These are phyloP conservation scores for Thamnaconus septentrionalis DNA, from an alignment of 2,113 vertebrate genomes.

Conservation along the genomic window DNA sequence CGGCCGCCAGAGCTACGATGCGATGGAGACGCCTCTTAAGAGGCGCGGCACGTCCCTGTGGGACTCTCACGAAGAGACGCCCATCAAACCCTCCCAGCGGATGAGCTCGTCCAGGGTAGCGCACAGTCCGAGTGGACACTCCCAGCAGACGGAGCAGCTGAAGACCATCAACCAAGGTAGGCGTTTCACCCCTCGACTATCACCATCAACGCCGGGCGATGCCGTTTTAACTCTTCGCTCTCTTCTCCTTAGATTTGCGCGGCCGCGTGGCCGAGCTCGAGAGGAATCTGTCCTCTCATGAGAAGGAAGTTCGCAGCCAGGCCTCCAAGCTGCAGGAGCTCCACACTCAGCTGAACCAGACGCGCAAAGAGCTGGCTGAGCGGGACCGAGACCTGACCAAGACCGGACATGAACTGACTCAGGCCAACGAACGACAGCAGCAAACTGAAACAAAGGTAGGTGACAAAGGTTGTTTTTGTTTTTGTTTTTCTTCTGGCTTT, in stretches of 20 bases:
- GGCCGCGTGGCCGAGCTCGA: constrained; percentile 80
- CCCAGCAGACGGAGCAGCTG: constrained; percentile 76
- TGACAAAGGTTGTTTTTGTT: neutral
- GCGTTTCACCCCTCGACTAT: neutral
- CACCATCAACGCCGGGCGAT: too few species aligned
- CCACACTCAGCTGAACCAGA: constrained; percentile 80
- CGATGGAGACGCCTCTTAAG: constrained; percentile 78
- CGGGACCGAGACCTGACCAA: constrained; percentile 82
- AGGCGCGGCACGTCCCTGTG: constrained; percentile 71
- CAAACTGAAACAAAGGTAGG: constrained; percentile 81
- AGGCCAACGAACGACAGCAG: constrained; percentile 73
- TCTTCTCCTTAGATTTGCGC: constrained; percentile 77
- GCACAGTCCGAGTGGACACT: constrained; percentile 59
- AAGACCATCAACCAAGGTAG: constrained; percentile 84
- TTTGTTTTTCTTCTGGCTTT: neutral
- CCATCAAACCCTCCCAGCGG: constrained; percentile 60
- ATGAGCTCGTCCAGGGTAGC: constrained; percentile 57
- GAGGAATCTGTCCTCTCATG: constrained; percentile 78
- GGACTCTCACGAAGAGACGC: constrained; percentile 78
- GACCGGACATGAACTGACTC: constrained; percentile 79
- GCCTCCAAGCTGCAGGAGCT: constrained; percentile 79
- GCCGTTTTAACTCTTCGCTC: too few species aligned
- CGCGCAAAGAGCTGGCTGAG: constrained; percentile 79
- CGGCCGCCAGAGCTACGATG: constrained; percentile 59
- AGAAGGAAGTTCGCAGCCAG: constrained; percentile 79